Evolutionary conservation across 30 jellyfish, hydroid and myxozoan genomes (phyloP).

Genomic region (Nemopilema nomurai): DNA sequence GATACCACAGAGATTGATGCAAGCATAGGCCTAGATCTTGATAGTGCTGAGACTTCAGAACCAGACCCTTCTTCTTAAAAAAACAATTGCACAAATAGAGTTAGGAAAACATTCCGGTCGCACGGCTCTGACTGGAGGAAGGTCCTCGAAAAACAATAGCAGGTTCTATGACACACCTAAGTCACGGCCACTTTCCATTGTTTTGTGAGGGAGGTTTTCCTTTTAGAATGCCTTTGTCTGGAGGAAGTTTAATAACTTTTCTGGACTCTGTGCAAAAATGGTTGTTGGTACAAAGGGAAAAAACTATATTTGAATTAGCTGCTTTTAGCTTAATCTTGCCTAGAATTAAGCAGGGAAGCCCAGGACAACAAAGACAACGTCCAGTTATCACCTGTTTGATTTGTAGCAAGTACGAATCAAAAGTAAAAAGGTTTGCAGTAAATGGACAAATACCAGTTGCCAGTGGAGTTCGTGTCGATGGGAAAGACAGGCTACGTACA

Average conservation of each 20-base stretch:
- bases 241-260: no score
- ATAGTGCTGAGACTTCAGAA: slow-evolving; percentile 6
- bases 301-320: not conserved
- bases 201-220: no score
- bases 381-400: slow-evolving; percentile 37
- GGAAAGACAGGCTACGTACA: slow-evolving; percentile 44
- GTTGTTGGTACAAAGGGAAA: slow-evolving; percentile 9
- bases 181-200: no score
- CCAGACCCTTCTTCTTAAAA: not conserved
- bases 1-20: not conserved
- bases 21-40: not conserved
- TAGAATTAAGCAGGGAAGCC: slow-evolving; percentile 5
- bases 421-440: slow-evolving; percentile 46
- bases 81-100: not conserved
- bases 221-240: no score
- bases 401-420: slow-evolving; percentile 43
- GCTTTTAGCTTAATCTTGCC: slow-evolving; percentile 10
- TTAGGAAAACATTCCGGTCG: no score
- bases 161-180: no score
- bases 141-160: no score
- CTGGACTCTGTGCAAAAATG: no score
- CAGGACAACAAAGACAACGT: slow-evolving; percentile 41
- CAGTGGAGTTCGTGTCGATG: slow-evolving; percentile 57
- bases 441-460: slow-evolving; percentile 60
- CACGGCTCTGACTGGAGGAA: no score